A percentile compares a stretch with the other conserved stretches of the same genome.
phyloP scores from a whole-genome alignment of 2,113 vertebrate species.

The Tamias sibiricus region DNA sequence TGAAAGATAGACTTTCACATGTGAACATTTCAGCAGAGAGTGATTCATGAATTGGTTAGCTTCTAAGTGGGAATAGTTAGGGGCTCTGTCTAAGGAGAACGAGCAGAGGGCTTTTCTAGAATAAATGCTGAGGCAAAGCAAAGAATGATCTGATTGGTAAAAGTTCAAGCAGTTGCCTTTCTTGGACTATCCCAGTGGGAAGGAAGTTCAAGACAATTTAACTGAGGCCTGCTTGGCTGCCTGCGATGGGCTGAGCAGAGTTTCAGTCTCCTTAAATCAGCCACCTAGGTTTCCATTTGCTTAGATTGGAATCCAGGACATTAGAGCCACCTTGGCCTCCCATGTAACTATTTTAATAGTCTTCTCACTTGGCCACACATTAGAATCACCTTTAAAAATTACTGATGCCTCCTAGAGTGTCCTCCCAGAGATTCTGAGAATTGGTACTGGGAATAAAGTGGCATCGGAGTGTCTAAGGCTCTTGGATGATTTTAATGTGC shows the following conservation, averaged over 20 bases:
- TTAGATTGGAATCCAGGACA: neutral
- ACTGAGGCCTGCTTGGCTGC: neutral
- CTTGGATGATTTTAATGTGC: neutral
- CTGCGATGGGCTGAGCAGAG: neutral
- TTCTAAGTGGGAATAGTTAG: neutral
- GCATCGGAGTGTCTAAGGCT: neutral
- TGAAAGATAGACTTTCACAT: neutral
- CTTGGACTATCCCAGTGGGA: neutral
- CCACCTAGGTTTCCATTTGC: neutral
- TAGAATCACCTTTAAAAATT: conserved; percentile 9
- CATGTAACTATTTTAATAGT: neutral
- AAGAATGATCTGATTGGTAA: neutral
- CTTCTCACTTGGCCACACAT: neutral
- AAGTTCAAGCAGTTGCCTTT: neutral
- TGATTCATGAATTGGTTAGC: neutral
- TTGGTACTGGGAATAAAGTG: neutral
- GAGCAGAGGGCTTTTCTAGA: neutral
- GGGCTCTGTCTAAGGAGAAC: neutral
- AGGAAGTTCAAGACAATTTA: neutral
- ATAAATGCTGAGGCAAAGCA: neutral
- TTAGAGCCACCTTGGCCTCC: neutral
- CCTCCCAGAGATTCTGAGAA: neutral
- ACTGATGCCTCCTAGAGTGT: neutral
- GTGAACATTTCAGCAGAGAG: neutral
- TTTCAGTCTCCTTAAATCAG: neutral